Evolutionary conservation across 2,113 vertebrate genomes (phyloP).

Genomic region (Rhinoderma darwinii): DNA sequence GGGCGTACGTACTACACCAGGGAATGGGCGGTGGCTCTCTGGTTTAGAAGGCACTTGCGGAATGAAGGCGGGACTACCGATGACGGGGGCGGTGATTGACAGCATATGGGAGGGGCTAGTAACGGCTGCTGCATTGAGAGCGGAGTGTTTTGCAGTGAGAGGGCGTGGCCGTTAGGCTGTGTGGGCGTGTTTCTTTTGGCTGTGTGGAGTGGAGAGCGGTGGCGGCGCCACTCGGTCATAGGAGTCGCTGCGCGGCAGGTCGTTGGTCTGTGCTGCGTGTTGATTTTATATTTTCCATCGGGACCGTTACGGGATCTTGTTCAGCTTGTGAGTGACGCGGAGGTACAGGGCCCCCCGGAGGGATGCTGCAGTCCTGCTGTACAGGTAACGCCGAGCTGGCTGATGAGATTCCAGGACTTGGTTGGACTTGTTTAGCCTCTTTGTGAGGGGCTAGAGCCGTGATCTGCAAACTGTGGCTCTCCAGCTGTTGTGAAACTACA

Average conservation of each 20-base stretch:
- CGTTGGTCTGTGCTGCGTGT: neutral
- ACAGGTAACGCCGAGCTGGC: neutral
- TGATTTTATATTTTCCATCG: neutral
- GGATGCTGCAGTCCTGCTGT: slow-evolving; percentile 19
- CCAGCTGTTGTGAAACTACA: slow-evolving; percentile 3
- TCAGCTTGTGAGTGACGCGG: neutral
- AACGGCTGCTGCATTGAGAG: neutral
- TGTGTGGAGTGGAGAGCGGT: neutral
- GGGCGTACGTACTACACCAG: neutral
- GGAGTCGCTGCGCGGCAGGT: neutral
- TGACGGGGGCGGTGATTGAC: neutral
- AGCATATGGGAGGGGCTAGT: neutral
- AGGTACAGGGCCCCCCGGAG: slow-evolving; percentile 3
- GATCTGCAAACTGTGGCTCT: neutral
- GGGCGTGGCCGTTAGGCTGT: neutral
- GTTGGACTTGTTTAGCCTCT: neutral
- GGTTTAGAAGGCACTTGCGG: slow-evolving; percentile 34
- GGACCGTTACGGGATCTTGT: slow-evolving; percentile 38
- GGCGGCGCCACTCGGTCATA: neutral
- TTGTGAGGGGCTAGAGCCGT: neutral
- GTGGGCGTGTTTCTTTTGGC: neutral
- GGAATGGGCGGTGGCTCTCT: neutral
- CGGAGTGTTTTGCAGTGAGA: too few relatives aligned
- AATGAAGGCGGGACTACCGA: neutral
- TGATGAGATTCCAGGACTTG: neutral